These are phyloP conservation scores for Notospermus geniculatus DNA, from an alignment of 1,140 invertebrate species.

Conservation along the genomic window DNA sequence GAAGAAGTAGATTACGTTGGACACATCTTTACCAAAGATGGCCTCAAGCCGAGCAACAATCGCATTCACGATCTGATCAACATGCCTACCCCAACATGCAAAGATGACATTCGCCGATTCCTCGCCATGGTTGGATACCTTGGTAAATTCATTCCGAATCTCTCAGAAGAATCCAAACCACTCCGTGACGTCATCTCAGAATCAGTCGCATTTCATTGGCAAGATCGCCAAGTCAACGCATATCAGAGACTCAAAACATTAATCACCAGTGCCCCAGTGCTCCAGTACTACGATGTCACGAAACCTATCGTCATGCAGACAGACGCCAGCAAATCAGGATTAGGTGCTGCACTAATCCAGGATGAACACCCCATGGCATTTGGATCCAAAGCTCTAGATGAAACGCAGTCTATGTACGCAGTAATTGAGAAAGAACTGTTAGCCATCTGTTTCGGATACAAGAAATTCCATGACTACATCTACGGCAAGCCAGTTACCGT, in stretches of 20 bases:
- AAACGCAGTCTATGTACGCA: conserved; percentile 14
- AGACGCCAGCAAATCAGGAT: neutral
- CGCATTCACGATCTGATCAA: conserved; percentile 45
- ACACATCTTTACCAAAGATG: conserved; percentile 41
- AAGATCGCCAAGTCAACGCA: neutral
- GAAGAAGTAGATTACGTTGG: conserved; percentile 23
- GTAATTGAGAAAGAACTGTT: conserved; percentile 8
- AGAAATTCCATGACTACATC: conserved; percentile 10
- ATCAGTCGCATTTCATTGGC: neutral
- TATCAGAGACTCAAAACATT: neutral
- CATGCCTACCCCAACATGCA: conserved; percentile 37
- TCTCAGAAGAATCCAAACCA: neutral
- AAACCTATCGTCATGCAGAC: neutral
- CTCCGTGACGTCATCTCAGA: neutral
- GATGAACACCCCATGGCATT: neutral
- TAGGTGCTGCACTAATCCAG: neutral
- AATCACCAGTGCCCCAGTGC: neutral
- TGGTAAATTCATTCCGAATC: neutral
- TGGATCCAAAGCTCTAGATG: conserved; percentile 9
- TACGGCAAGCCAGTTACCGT: neutral
- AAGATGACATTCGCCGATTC: conserved; percentile 23
- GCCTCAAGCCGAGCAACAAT: conserved; percentile 44
- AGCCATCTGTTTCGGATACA: neutral
- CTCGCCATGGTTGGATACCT: conserved; percentile 22
- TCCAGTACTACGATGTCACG: neutral